A percentile compares a stretch with the other conserved stretches of the same genome.
phyloP scores from a whole-genome alignment of 2,888 invertebrate species.

The Agrilus mali region DNA sequence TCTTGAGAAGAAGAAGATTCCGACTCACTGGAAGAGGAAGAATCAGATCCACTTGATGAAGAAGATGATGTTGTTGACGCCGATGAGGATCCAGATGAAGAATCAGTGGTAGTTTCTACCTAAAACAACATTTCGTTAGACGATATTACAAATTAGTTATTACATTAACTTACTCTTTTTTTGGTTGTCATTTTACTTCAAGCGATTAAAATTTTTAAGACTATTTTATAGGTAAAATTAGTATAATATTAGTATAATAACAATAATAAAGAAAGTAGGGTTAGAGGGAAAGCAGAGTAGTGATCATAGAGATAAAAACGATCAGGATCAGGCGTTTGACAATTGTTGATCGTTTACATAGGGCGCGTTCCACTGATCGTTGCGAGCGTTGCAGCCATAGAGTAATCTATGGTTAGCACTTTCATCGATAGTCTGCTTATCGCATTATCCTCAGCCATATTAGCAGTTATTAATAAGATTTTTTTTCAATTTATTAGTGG shows the following conservation, averaged over 20 bases:
- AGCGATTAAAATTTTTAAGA: not conserved
- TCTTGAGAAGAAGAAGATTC: constrained; percentile 50
- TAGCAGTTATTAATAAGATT: not conserved
- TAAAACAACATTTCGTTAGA: constrained; percentile 14
- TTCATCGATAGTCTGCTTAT: no score
- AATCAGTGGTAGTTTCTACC: constrained; percentile 42
- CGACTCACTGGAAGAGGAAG: constrained; percentile 57
- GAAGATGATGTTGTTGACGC: constrained; percentile 56
- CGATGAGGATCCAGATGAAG: constrained; percentile 52
- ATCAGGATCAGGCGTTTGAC: no score
- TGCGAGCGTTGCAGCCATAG: no score
- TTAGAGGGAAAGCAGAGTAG: no score
- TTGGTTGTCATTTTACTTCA: constrained; percentile 14
- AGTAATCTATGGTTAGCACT: no score
- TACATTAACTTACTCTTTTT: constrained; percentile 15
- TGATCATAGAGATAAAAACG: no score
- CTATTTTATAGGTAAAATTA: no score
- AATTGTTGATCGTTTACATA: no score
- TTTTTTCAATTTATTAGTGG: not conserved
- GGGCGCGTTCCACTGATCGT: no score
- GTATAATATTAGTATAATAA: no score
- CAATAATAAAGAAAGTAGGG: no score
- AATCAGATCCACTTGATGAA: constrained; percentile 56
- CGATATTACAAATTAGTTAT: not conserved
- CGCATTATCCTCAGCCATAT: no score